Conservation (phyloP, 2,797 vertebrate genomes). For the Toxotes lorentzi region DNA sequence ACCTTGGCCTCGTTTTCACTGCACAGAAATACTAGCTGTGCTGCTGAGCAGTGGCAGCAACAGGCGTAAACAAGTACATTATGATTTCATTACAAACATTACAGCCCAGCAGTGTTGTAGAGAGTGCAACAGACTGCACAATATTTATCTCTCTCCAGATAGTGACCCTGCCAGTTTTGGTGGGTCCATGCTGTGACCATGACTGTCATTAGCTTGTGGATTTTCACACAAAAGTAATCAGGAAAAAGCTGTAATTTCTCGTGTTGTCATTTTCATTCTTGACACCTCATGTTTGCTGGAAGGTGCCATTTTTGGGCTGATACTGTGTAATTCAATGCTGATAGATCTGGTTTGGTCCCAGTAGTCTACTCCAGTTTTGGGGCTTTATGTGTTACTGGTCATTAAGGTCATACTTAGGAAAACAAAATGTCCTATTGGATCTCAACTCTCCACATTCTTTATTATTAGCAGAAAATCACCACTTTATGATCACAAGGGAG, state of each 20-base stretch:
- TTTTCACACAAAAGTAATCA: neutral
- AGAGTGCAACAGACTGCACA: neutral
- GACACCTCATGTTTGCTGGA: neutral
- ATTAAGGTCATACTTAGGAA: too few relatives aligned
- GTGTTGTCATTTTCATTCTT: too few relatives aligned
- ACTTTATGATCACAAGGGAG: too few relatives aligned
- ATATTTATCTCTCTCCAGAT: neutral
- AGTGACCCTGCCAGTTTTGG: neutral
- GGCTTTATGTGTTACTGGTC: too few relatives aligned
- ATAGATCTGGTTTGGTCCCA: neutral
- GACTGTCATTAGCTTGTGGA: neutral
- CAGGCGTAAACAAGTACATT: neutral
- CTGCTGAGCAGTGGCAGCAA: neutral
- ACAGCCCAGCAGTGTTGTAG: neutral
- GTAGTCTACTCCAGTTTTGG: too few relatives aligned
- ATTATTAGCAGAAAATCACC: too few relatives aligned
- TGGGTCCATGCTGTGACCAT: neutral
- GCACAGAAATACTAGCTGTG: neutral
- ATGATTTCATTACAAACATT: neutral
- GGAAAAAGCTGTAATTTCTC: neutral
- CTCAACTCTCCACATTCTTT: neutral
- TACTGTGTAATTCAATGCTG: neutral
- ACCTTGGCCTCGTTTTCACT: slow-evolving; percentile 19
- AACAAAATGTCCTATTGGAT: too few relatives aligned
- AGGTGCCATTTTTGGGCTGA: neutral